A percentile compares a stretch with the other conserved stretches of the same genome.
These are phyloP conservation scores for Eupristina koningsbergeri DNA, from an alignment of 1,140 invertebrate species.

Conservation along the genomic window DNA sequence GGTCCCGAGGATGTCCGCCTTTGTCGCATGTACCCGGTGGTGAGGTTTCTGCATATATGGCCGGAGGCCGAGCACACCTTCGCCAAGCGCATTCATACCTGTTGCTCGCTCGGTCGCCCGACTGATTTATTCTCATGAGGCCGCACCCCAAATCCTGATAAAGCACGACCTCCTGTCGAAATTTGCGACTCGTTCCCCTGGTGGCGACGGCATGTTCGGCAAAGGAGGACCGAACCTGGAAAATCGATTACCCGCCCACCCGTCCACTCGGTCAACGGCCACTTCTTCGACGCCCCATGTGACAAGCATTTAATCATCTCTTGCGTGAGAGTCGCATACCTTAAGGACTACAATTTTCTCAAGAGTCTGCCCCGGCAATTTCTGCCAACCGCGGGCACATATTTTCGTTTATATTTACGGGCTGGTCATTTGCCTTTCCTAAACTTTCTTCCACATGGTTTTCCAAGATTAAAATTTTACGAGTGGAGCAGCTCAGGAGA, in stretches of 20 bases:
- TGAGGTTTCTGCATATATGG: not conserved
- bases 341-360: not conserved
- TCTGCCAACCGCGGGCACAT: not conserved
- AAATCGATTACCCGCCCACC: not conserved
- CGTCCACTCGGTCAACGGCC: too few species aligned
- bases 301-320: not conserved
- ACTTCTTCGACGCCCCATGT: not conserved
- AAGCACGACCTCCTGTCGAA: not conserved
- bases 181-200: not conserved
- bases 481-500: too few species aligned
- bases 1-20: constrained; percentile 62
- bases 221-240: not conserved
- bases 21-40: constrained; percentile 31
- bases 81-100: constrained; percentile 4
- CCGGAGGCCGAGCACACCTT: not conserved
- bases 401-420: not conserved
- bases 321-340: not conserved
- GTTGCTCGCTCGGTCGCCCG: not conserved
- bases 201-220: not conserved
- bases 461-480: too few species aligned
- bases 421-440: too few species aligned
- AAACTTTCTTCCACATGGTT: too few species aligned
- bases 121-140: not conserved
- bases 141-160: not conserved
- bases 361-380: not conserved